Evolutionary conservation across 2,797 vertebrate genomes (phyloP).

Genomic region (Parambassis ranga): DNA sequence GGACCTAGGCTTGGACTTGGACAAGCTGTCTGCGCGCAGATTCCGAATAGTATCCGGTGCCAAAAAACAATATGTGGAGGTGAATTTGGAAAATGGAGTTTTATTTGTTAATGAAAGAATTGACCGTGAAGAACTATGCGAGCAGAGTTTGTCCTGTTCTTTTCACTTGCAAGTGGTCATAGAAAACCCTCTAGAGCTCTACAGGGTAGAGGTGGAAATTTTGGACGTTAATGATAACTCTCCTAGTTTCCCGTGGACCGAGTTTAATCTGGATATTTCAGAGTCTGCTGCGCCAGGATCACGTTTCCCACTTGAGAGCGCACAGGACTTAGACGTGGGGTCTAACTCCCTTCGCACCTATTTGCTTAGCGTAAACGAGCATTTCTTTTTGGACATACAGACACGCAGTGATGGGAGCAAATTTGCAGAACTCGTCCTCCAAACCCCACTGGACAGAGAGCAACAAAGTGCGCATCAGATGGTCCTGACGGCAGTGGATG

Average conservation of each 20-base stretch:
- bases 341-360: constrained; percentile 88
- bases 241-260: constrained; percentile 78
- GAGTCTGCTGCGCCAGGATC: constrained; percentile 87
- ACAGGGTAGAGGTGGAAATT: constrained; percentile 80
- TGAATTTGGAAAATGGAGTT: constrained; percentile 80
- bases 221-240: constrained; percentile 81
- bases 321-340: constrained; percentile 88
- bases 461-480: constrained; percentile 83
- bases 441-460: constrained; percentile 86
- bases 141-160: constrained; percentile 77
- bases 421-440: constrained; percentile 89
- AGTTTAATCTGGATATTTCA: constrained; percentile 81
- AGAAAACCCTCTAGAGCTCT: constrained; percentile 80
- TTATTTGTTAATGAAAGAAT: constrained; percentile 80
- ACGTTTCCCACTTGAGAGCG: constrained; percentile 90
- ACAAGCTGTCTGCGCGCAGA: constrained; percentile 73
- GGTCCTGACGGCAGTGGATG: constrained; percentile 88
- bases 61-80: constrained; percentile 78
- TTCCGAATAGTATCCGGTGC: constrained; percentile 80
- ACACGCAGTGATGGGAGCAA: constrained; percentile 88
- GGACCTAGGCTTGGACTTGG: constrained; percentile 77
- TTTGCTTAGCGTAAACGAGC: constrained; percentile 86
- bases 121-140: constrained; percentile 80
- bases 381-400: constrained; percentile 89
- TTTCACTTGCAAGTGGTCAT: constrained; percentile 82